Conservation (phyloP, 2,797 vertebrate genomes). For the Peromyscus melanophrys region DNA sequence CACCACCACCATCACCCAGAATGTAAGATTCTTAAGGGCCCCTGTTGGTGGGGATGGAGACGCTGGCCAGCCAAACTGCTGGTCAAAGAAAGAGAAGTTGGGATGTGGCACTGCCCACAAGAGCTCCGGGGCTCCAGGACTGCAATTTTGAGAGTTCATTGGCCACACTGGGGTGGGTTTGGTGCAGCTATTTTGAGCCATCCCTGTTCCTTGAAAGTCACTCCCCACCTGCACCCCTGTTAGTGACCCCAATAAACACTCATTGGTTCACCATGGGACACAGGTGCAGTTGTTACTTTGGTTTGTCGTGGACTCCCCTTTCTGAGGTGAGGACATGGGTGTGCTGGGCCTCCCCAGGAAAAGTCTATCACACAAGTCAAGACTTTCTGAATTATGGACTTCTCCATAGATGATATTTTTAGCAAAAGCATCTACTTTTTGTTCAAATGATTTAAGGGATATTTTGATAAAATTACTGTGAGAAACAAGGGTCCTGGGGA, state of each 20-base stretch:
- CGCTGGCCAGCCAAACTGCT: background rate
- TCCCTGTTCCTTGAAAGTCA: background rate
- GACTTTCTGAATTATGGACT: slow-evolving; percentile 29
- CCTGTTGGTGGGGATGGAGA: background rate
- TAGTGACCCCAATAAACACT: background rate
- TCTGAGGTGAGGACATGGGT: background rate
- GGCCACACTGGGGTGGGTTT: background rate
- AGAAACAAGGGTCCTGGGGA: background rate
- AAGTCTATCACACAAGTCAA: background rate
- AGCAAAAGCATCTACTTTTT: slow-evolving; percentile 45
- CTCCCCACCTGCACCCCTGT: background rate
- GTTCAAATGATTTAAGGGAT: background rate
- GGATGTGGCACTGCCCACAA: background rate
- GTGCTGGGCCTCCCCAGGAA: background rate
- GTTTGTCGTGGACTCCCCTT: background rate
- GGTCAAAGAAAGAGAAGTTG: too few relatives aligned
- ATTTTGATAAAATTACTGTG: slow-evolving; percentile 17
- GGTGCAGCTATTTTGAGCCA: background rate
- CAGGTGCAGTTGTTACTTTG: background rate
- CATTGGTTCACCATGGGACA: background rate
- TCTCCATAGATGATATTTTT: slow-evolving; percentile 1
- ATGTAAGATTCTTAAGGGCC: background rate
- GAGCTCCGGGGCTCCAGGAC: too few relatives aligned
- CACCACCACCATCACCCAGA: background rate
- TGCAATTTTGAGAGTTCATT: background rate